These are phyloP conservation scores for Trichechus manatus DNA, from an alignment of 2,113 vertebrate genomes.

Conservation along the genomic window DNA sequence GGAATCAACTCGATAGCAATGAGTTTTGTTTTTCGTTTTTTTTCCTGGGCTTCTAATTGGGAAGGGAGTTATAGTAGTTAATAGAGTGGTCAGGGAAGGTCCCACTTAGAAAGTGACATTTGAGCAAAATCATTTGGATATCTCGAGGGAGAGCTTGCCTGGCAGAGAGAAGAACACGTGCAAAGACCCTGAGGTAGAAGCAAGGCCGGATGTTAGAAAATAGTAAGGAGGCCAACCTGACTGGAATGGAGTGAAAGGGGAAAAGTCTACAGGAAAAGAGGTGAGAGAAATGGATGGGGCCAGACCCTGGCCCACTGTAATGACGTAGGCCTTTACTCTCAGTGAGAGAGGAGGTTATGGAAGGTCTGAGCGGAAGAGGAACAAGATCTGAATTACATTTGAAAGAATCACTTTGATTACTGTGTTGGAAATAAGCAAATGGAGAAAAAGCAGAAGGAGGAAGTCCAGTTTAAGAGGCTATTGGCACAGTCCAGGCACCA, in stretches of 20 bases:
- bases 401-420: neutral
- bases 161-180: neutral
- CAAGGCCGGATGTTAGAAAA: neutral
- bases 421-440: neutral
- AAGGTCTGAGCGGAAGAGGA: constrained; percentile 15
- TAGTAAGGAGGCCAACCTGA: neutral
- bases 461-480: neutral
- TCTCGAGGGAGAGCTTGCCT: neutral
- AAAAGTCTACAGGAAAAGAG: neutral
- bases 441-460: neutral
- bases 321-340: neutral
- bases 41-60: too few species aligned
- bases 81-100: neutral
- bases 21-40: too few species aligned
- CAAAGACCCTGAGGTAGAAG: neutral
- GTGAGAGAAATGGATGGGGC: neutral
- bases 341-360: neutral
- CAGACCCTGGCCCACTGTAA: neutral
- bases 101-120: neutral
- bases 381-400: constrained; percentile 38
- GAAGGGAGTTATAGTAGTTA: neutral
- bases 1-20: too few species aligned
- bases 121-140: constrained; percentile 15
- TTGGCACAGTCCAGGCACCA: neutral
- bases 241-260: neutral